Evolutionary conservation across 2,113 vertebrate genomes (phyloP), one percentile per base, ranked within the genome.

Genomic region (Halcyon senegalensis): DNA sequence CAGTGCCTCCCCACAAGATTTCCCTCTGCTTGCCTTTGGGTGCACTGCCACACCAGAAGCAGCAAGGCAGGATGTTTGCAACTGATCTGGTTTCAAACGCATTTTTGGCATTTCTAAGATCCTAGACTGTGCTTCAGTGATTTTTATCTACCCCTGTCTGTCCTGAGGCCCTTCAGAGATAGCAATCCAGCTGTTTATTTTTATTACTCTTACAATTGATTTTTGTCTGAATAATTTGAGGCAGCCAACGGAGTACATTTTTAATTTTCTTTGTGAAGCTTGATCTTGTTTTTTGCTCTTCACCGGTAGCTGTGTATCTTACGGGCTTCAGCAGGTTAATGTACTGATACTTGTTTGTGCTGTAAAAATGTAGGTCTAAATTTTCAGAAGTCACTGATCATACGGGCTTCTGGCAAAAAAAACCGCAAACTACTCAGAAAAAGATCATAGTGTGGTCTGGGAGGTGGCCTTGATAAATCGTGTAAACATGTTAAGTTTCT

Each of bases 31-130:
- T 93, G 70, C 92, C 75, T 87, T 53, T 68, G 73, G 73, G 51
- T 87, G 44, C 4, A 1, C 77, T 63, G 69, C 74, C 80, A 39
- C 69, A 62, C 60, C 77, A 95, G 80, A n/a, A 90, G 55, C 41
- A 90, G 55, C 41, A 31, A 70, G 16, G 75, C 90, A 76, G 67
- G 79, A 87, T 84, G 73, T 87, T 89, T 93, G 92, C 66, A 64
- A 33, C 77, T 72, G 86, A 78, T 93, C 80, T 2, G 3, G 56
- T 95, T 96, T 96, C 96, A 94, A 92, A 96, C 0, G 0, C 83
- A 59, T 93, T 93, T 96, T 89, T 88, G 83, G 83, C 80, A 92
- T 90, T 96, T 94, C 83, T 95, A 27, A 81, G 64, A 87, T 94
- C 92, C 56, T 94, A 43, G 72, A 24, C 79, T 51, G 43, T 44